Percentiles rank a stretch among this genome's conserved stretches.
phyloP scores from a whole-genome alignment of 2,888 invertebrate genomes.

The Stramonita haemastoma region DNA sequence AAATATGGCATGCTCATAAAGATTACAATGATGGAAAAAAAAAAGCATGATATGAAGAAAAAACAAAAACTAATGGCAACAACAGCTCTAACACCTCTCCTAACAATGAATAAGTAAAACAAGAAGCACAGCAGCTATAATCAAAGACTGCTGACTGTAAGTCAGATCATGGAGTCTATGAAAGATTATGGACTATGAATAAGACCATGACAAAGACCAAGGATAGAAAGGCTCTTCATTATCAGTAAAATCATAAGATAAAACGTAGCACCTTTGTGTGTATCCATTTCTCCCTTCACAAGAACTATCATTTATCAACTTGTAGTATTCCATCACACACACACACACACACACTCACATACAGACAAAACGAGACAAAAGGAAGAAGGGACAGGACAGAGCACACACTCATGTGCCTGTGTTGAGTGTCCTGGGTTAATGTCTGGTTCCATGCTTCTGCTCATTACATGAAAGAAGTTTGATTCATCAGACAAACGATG shows the following conservation, averaged over 20 bases:
- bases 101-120: not conserved
- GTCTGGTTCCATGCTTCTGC: not conserved
- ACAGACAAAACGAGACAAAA: no score
- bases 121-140: not conserved
- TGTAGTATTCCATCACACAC: no score
- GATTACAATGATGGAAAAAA: not conserved
- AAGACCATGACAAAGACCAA: no score
- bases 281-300: no score
- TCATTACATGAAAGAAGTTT: not conserved
- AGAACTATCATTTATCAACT: not conserved
- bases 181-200: no score
- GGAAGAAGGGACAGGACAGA: not conserved
- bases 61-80: no score
- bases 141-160: no score
- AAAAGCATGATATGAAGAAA: not conserved
- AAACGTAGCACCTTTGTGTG: no score
- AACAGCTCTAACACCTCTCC: not conserved
- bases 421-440: not conserved
- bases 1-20: not conserved
- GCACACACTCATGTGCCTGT: not conserved
- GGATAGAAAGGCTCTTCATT: no score
- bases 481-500: not conserved
- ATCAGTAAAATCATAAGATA: no score
- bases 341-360: no score
- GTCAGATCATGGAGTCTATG: no score